Evolutionary conservation across 2,888 invertebrate genomes (phyloP).

Genomic region (Monopis laevigella): DNA sequence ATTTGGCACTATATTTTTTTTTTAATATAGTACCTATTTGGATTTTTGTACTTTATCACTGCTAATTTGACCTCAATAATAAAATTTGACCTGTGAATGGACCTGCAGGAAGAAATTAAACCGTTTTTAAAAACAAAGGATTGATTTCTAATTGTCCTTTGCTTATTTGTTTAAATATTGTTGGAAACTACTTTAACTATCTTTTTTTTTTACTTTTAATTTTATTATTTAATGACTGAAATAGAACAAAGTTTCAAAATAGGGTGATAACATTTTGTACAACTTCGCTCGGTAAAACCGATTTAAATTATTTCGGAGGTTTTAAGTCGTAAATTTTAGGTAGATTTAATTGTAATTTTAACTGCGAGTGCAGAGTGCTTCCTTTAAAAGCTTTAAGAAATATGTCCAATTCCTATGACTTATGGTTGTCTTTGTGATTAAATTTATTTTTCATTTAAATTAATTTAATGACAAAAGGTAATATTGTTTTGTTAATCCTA

Average conservation of each 20-base stretch:
- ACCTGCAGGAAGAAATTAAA: too few relatives aligned
- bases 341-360: conserved; percentile 67
- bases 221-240: conserved; percentile 62
- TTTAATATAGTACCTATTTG: too few relatives aligned
- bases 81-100: too few relatives aligned
- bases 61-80: too few relatives aligned
- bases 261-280: too few relatives aligned
- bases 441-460: neutral
- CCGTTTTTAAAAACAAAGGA: too few relatives aligned
- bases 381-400: conserved; percentile 44
- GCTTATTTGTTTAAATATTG: too few relatives aligned
- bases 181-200: conserved; percentile 53
- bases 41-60: too few relatives aligned
- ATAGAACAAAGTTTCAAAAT: conserved; percentile 34
- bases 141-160: too few relatives aligned
- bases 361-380: conserved; percentile 60
- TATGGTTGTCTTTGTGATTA: conserved; percentile 31
- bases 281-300: conserved; percentile 29
- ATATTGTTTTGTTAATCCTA: too few relatives aligned
- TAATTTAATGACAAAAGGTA: too few relatives aligned
- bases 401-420: conserved; percentile 66
- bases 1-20: too few relatives aligned
- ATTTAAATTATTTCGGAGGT: conserved; percentile 62
- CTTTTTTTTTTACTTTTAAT: conserved; percentile 55
- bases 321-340: conserved; percentile 63